phyloP scores from a whole-genome alignment of 2,113 vertebrate species.

The Ploceus nigricollis region DNA sequence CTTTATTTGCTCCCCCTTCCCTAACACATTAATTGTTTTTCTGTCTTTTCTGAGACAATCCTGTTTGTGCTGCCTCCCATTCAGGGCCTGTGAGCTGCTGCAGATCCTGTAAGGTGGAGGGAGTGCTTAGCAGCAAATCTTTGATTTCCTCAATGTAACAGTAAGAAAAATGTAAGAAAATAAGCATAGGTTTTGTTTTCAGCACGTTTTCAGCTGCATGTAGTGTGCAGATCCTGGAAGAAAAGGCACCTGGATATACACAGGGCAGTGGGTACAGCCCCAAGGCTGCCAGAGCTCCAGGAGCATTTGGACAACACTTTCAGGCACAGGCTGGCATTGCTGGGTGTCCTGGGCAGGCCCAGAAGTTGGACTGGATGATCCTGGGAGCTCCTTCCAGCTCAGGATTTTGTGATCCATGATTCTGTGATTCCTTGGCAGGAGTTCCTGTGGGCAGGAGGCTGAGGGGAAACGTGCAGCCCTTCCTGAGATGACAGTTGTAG shows the following conservation, averaged over 20 bases:
- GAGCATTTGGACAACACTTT: background rate
- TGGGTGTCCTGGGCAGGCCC: background rate
- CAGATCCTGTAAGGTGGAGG: rapidly evolving
- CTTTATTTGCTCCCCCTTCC: background rate
- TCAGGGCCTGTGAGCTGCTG: background rate
- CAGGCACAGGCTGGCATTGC: background rate
- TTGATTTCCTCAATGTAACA: background rate
- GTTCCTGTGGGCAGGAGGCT: background rate
- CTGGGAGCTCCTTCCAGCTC: background rate
- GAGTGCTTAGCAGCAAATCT: background rate
- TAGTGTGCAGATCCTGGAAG: background rate
- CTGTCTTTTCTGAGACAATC: background rate
- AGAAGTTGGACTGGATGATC: background rate
- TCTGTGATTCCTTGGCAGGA: background rate
- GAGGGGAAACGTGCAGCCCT: rapidly evolving
- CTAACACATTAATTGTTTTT: background rate
- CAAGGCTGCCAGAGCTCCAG: background rate
- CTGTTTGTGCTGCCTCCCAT: background rate
- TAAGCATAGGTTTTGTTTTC: background rate
- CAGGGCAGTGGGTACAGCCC: rapidly evolving
- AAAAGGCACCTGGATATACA: background rate
- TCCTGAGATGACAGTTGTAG: rapidly evolving
- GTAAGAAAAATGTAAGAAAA: background rate
- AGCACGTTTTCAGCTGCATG: background rate
- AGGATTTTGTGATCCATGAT: background rate